Evolutionary conservation across 2,888 invertebrate species (phyloP).

Genomic region (Hofmannophila pseudospretella): DNA sequence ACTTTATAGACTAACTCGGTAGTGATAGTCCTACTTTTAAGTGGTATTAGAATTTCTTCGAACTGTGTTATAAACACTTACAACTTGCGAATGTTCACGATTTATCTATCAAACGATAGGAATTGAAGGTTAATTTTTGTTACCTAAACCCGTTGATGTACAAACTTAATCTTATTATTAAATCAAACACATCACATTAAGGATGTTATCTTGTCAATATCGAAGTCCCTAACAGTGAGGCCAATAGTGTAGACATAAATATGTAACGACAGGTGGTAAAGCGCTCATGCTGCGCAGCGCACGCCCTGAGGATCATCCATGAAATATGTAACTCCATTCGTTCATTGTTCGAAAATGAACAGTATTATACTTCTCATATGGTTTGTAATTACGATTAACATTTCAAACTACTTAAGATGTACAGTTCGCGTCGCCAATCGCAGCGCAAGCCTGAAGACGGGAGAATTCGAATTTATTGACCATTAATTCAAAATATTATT

Average conservation of each 20-base stretch:
- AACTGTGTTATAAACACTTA: too few species aligned
- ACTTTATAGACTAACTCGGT: too few species aligned
- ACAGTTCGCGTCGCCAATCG: constrained; percentile 33
- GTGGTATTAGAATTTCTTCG: too few species aligned
- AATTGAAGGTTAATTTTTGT: constrained; percentile 56
- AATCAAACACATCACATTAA: constrained; percentile 80
- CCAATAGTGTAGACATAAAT: constrained; percentile 78
- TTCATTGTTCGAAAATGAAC: constrained; percentile 47
- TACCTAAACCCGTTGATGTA: constrained; percentile 51
- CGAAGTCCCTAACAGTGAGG: constrained; percentile 77
- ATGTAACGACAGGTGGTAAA: constrained; percentile 78
- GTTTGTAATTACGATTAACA: constrained; percentile 34
- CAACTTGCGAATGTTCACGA: too few species aligned
- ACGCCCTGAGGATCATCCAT: constrained; percentile 48
- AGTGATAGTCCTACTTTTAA: too few species aligned
- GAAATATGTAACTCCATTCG: constrained; percentile 37
- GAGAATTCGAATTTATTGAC: constrained; percentile 78
- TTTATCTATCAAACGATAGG: too few species aligned
- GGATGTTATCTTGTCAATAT: constrained; percentile 79
- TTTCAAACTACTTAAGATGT: constrained; percentile 30
- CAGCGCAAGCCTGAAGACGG: constrained; percentile 76
- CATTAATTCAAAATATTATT: constrained; percentile 79
- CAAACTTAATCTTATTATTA: constrained; percentile 77
- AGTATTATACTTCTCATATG: constrained; percentile 41
- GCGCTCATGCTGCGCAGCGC: constrained; percentile 75